These are phyloP conservation scores for Acrossocheilus fasciatus DNA, from an alignment of 2,797 vertebrate species.

Conservation along the genomic window DNA sequence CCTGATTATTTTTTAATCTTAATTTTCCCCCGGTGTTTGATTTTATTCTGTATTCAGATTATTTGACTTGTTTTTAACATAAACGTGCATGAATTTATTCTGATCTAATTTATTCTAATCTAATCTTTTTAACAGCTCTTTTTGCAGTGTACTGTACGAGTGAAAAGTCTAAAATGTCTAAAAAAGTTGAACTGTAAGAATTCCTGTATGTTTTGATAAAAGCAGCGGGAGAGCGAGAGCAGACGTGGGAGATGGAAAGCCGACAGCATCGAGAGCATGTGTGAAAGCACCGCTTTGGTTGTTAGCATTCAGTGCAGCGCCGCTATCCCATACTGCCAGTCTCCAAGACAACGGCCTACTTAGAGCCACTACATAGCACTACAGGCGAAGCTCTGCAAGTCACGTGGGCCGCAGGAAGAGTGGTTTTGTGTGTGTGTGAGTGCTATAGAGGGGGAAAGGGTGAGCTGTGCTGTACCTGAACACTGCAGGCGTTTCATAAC, in stretches of 20 bases:
- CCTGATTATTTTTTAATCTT: too few species aligned
- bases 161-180: too few species aligned
- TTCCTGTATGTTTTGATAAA: constrained; percentile 1
- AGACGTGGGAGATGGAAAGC: constrained; percentile 27
- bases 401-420: constrained; percentile 5
- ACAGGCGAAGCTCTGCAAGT: not conserved
- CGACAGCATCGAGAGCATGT: not conserved
- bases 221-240: constrained; percentile 1
- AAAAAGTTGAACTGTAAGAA: not conserved
- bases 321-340: constrained; percentile 66
- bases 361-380: constrained; percentile 65
- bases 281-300: constrained; percentile 51
- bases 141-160: not conserved
- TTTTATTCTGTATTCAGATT: not conserved
- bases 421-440: constrained; percentile 10
- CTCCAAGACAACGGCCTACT: constrained; percentile 78
- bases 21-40: not conserved
- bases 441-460: not conserved
- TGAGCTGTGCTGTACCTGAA: constrained; percentile 28
- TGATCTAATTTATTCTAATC: not conserved
- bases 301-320: constrained; percentile 65
- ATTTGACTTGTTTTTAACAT: not conserved
- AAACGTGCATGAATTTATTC: not conserved
- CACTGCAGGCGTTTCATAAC: constrained; percentile 38
- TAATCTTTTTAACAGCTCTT: not conserved